Evolutionary conservation across 2,797 vertebrate species (phyloP).

Genomic region (Acipenser oxyrinchus): DNA sequence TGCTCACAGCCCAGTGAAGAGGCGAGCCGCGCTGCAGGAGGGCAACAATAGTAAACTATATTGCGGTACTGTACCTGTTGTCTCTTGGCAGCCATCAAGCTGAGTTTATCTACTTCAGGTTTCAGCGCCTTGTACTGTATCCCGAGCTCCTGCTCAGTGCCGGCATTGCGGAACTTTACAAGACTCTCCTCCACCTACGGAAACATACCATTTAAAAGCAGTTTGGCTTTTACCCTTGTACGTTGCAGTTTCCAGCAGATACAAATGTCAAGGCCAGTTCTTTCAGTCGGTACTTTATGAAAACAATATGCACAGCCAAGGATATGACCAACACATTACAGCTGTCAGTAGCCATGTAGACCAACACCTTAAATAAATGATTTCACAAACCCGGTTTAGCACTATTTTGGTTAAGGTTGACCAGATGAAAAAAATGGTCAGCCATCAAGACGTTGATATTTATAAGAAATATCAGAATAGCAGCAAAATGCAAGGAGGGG

Average conservation of each 20-base stretch:
- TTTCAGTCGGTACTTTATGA: no score
- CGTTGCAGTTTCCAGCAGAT: constrained; percentile 9
- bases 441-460: no score
- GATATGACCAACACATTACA: not conserved
- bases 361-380: no score
- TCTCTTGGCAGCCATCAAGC: constrained; percentile 94
- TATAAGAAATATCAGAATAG: no score
- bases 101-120: constrained; percentile 95
- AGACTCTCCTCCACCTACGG: constrained; percentile 89
- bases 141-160: constrained; percentile 91
- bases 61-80: constrained; percentile 74
- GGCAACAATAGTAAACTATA: constrained; percentile 37
- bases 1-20: constrained; percentile 5
- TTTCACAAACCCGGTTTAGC: no score
- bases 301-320: not conserved
- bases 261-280: not conserved
- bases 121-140: constrained; percentile 96
- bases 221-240: constrained; percentile 9
- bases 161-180: constrained; percentile 86
- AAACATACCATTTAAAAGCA: constrained; percentile 20
- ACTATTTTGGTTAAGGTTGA: no score
- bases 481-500: no score
- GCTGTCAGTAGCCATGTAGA: no score
- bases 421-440: no score
- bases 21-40: constrained; percentile 18